Evolutionary conservation across 2,797 vertebrate genomes (phyloP), one percentile per base, ranked within the genome.

Genomic region (Myotis planiceps): DNA sequence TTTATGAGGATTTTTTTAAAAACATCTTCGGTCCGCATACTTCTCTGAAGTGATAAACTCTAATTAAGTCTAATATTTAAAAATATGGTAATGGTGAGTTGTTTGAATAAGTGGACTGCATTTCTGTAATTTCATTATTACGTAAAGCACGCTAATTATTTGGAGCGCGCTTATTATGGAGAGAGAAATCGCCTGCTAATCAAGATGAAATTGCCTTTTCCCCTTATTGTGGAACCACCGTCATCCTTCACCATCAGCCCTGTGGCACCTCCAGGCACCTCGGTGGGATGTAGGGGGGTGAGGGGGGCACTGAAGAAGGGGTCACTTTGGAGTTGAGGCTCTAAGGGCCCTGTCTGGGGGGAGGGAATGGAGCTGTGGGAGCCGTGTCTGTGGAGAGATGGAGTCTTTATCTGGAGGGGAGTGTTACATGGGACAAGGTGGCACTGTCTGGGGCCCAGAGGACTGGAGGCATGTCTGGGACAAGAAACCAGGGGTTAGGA

Each of bases 11-110:
- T 99, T 99, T 99, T 99, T 99, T 99, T 95, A 98, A 98, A 98
- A 98, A 98, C 97, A 97, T 97, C 99, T 99, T 99, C 98, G 98
- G 99, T 99, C 98, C 98, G 98, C 98, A 98, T 98, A 98, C 98
- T 99, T 99, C 99, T 99, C 98, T 98, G 97, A 99, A 99, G 99
- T 99, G 98, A 99, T 99, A 99, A 99, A 99, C 99, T 99, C 99
- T 99, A 99, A 99, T 99, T 99, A 99, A 99, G 99, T 99, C 99
- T 99, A 99, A 99, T 99, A 99, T 99, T 99, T 99, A 99, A 99
- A 99, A 99, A 99, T 99, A 99, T 99, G 99, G 99, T 99, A 99
- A 99, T 99, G 99, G 98, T 97, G 99, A 99, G 98, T 99, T 99
- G 98, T 99, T 99, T 99, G 99, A 99, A 99, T 99, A 99, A 99